Evolutionary conservation across 2,113 vertebrate species (phyloP), one percentile per base, ranked within the genome.

Genomic region (Potamarius usumacintae): DNA sequence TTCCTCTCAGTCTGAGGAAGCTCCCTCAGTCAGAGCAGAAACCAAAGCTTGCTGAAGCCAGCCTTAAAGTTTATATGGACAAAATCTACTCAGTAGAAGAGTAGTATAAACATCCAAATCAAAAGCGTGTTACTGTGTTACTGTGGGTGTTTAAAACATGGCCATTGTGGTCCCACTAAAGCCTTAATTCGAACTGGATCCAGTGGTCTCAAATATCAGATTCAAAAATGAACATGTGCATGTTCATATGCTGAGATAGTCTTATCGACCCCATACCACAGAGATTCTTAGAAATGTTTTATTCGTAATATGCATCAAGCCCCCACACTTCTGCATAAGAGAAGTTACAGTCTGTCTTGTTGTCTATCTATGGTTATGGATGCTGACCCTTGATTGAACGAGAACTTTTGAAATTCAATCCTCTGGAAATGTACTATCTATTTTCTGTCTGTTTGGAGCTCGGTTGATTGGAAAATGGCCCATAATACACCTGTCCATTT

Each of bases 401-500:
- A 57, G 50, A 81, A 30, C 30, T 67, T 34, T 76, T 67, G 15
- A 42, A 34, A 57, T 3, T 60, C 57, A 83, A 67, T 83, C 62
- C 82, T 85, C 22, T 69, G 22, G 30, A 50, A 48, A 2, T 12
- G 80, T 82, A 22, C n/a, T 10, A 55, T 55, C 58, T 63, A 62
- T 77, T 82, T 74, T 65, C 7, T 58, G 57, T 81, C n/a, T 71
- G 69, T 85, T 20, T 78, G 76, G 57, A 74, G 27, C 85, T 81
- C 74, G 34, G 22, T 12, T 34, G 25, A 7, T 77, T 72, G 20
- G 30, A 30, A 60, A 22, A 62, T 89, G 74, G 52, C 79, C 83
- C 79, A 62, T 76, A 74, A 69, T 89, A 91, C 92, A 94, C 92
- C 92, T 94, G 92, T 89, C 90, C 62, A 87, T 92, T 86, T 88